Percentiles rank a stretch among this genome's conserved stretches.
These are phyloP conservation scores for Pristionchus arcanus DNA, from an alignment of 2,888 invertebrate species.

Conservation along the genomic window DNA sequence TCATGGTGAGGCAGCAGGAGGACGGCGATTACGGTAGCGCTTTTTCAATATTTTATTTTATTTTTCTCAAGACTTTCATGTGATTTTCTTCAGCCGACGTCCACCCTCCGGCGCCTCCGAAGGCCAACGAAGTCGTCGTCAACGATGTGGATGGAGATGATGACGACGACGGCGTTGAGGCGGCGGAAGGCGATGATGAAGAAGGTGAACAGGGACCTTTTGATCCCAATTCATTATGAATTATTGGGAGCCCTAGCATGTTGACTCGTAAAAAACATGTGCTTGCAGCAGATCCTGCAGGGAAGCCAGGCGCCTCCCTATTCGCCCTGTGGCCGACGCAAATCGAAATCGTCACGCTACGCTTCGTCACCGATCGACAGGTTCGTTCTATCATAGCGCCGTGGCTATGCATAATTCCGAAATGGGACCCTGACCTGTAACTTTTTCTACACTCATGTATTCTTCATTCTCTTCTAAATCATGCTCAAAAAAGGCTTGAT, in stretches of 20 bases:
- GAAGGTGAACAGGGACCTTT: neutral
- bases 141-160: neutral
- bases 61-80: neutral
- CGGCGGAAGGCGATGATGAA: neutral
- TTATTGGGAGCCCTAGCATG: no score
- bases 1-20: slow-evolving; percentile 39
- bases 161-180: neutral
- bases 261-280: no score
- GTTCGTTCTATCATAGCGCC: no score
- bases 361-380: slow-evolving; percentile 29
- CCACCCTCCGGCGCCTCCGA: slow-evolving; percentile 40
- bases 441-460: no score
- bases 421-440: no score
- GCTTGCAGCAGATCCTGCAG: neutral
- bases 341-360: slow-evolving; percentile 27
- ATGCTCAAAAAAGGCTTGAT: no score
- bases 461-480: no score
- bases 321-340: slow-evolving; percentile 37
- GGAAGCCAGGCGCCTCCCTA: neutral
- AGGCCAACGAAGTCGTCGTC: neutral
- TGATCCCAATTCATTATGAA: no score
- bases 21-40: slow-evolving; percentile 50
- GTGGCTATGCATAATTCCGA: no score
- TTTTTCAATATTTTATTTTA: neutral
- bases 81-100: slow-evolving; percentile 35